These are phyloP conservation scores for Notechis scutatus DNA, from an alignment of 2,113 vertebrate genomes.

Conservation along the genomic window DNA sequence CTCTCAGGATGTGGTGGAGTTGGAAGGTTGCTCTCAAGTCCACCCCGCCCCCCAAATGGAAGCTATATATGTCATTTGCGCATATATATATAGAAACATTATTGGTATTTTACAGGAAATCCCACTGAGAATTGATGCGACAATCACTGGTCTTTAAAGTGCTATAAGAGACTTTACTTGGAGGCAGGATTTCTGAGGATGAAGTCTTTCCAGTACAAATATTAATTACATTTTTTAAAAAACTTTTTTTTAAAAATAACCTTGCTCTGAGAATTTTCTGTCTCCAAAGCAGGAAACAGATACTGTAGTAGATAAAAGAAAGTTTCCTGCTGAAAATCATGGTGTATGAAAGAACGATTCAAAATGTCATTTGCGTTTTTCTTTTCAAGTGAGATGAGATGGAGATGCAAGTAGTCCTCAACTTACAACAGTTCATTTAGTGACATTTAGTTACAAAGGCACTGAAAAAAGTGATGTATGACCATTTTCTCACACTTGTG, in stretches of 20 bases:
- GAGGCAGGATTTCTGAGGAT: background rate
- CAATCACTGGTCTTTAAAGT: background rate
- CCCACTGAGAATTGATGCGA: background rate
- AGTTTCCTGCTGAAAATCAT: background rate
- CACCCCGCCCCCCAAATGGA: accelerated
- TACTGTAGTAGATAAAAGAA: background rate
- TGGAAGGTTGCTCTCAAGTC: background rate
- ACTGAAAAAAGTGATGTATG: too few relatives aligned
- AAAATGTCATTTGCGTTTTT: background rate
- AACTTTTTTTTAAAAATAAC: background rate
- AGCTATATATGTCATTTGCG: background rate
- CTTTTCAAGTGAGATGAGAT: background rate
- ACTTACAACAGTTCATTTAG: too few relatives aligned
- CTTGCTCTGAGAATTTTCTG: background rate
- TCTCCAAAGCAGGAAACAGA: too few relatives aligned
- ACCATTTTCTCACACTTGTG: too few relatives aligned
- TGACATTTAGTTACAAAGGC: too few relatives aligned
- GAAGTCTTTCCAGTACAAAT: background rate
- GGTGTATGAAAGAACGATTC: background rate
- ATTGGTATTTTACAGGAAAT: background rate
- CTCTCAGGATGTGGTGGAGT: background rate
- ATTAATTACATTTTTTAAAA: background rate
- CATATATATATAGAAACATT: background rate
- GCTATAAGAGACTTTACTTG: background rate
- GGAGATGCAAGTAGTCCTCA: background rate